Evolutionary conservation across 2,113 vertebrate species (phyloP), one percentile per base, ranked within the genome.

Genomic region (Pangasianodon hypophthalmus): DNA sequence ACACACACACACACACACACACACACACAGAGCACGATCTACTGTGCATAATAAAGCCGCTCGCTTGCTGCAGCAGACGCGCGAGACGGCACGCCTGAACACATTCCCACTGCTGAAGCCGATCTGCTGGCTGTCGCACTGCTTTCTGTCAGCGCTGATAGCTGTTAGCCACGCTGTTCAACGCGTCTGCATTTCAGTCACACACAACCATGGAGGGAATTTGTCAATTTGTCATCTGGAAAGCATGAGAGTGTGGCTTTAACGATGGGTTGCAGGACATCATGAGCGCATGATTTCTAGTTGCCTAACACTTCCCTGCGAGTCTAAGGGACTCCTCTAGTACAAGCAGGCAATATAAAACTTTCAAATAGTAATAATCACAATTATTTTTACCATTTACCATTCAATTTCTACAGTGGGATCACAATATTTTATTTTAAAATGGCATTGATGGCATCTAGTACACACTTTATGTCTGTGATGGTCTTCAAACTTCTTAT

Each of bases 41-140:
- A 32, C 54, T 60, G 87, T 64, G 77, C 87, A 64, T 62, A 80
- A 46, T 62, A 60, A 80, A 46, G 44, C 14, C 84, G 48, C 32
- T 54, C 32, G 67, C n/a, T 75, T 77, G 85, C 69, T 44, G 69
- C 85, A 75, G 85, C 85, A 87, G 69, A 87, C 52, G 69, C 9
- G 58, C n/a, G 54, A 88, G 60, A 88, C 77, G 60, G 46, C 77
- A 81, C 79, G 75, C n/a, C 79, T 83, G 87, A 88, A 83, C 71
- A 69, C 60, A 50, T 44, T 82, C 77, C 44, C 46, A 69, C 19
- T 41, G 19, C n/a, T 82, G 60, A 64, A 69, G 85, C 69, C 11
- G 85, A 87, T 87, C 85, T 87, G 85, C 85, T 87, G 85, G 69
- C 85, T 87, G 85, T 84, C 56, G 58, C 82, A 62, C 85, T 77